phyloP scores from a whole-genome alignment of 2,888 invertebrate species.

The Alitta virens region DNA sequence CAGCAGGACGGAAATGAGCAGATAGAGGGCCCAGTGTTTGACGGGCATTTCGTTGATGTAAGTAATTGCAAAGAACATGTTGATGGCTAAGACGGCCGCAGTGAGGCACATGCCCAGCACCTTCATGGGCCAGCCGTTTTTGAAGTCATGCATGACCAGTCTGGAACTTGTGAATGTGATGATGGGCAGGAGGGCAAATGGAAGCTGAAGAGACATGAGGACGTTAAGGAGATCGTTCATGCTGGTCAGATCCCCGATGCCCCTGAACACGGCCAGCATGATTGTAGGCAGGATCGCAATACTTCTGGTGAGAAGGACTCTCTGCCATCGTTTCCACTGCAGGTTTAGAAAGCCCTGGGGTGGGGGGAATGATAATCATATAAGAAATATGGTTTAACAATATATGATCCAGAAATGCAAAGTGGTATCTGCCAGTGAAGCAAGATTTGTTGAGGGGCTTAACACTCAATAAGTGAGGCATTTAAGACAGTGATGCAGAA shows the following conservation, averaged over 20 bases:
- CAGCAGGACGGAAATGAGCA: constrained; percentile 62
- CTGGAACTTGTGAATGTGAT: constrained; percentile 80
- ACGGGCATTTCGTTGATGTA: constrained; percentile 59
- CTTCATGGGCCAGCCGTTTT: constrained; percentile 66
- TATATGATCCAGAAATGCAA: no score
- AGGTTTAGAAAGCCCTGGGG: constrained; percentile 52
- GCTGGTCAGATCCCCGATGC: constrained; percentile 68
- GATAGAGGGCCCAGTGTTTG: constrained; percentile 57
- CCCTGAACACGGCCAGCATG: constrained; percentile 52
- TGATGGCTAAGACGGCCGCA: constrained; percentile 72
- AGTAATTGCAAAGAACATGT: constrained; percentile 73
- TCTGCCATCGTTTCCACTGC: constrained; percentile 67
- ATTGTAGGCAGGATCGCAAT: constrained; percentile 73
- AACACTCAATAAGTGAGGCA: no score
- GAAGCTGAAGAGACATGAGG: constrained; percentile 81
- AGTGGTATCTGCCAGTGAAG: no score
- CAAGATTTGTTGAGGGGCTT: no score
- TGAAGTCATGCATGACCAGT: constrained; percentile 81
- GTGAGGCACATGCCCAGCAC: constrained; percentile 69
- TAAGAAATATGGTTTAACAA: no score
- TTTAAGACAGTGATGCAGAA: no score
- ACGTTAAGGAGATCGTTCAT: constrained; percentile 87
- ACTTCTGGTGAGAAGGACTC: constrained; percentile 78
- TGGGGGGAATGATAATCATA: no score
- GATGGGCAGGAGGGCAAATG: constrained; percentile 82